Evolutionary conservation across 2,888 invertebrate genomes (phyloP).

Genomic region (Nomada ferruginata): DNA sequence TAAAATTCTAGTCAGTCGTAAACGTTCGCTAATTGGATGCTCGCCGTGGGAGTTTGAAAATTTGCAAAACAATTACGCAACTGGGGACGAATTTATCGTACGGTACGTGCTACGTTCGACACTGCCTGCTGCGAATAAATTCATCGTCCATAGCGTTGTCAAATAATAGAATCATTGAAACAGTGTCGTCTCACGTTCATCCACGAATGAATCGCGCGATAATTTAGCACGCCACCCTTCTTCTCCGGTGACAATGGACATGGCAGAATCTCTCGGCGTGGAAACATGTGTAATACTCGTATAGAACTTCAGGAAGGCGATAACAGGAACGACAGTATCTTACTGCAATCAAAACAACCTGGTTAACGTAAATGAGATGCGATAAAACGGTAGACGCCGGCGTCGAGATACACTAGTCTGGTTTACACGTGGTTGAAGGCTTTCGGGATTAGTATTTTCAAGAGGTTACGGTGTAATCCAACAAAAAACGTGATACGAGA

Average conservation of each 20-base stretch:
- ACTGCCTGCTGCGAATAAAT: constrained; percentile 24
- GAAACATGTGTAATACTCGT: constrained; percentile 9
- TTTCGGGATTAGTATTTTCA: constrained; percentile 30
- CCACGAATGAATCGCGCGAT: too few species aligned
- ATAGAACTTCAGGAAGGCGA: constrained; percentile 28
- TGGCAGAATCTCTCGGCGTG: not conserved
- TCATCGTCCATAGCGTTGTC: not conserved
- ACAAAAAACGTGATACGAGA: not conserved
- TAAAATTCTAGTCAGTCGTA: constrained; percentile 67
- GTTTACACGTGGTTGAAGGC: constrained; percentile 42
- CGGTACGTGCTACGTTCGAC: constrained; percentile 10
- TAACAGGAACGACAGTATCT: constrained; percentile 50
- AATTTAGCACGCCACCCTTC: not conserved
- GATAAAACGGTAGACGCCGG: constrained; percentile 45
- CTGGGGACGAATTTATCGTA: constrained; percentile 29
- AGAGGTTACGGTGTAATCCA: constrained; percentile 3
- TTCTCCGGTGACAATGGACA: not conserved
- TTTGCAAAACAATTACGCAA: constrained; percentile 50
- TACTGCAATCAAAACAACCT: constrained; percentile 37
- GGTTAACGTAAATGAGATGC: constrained; percentile 59
- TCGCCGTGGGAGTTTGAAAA: constrained; percentile 33
- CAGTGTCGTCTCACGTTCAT: not conserved
- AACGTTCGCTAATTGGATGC: constrained; percentile 67
- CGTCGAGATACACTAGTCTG: constrained; percentile 24
- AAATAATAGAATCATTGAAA: constrained; percentile 13